A percentile compares a stretch with the other conserved stretches of the same genome.
Conservation (phyloP, 2,113 vertebrate species). For the Sphaerodactylus townsendi region DNA sequence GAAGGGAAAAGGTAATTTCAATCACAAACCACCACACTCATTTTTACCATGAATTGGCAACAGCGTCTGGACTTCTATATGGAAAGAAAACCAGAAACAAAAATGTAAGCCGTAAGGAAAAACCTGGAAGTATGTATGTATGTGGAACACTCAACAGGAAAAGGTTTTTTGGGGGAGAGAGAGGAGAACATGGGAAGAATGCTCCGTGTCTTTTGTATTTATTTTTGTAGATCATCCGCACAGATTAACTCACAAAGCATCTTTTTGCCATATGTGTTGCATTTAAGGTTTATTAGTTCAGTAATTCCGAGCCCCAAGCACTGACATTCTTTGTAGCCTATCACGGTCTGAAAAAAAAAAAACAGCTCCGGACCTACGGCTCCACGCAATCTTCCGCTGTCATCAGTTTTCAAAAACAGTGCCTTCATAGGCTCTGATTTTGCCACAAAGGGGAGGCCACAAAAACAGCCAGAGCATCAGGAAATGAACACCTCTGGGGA, state of each 20-base stretch:
- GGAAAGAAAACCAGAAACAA: slow-evolving; percentile 40
- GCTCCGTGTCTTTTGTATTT: slow-evolving; percentile 21
- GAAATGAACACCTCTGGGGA: no score
- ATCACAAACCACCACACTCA: not conserved
- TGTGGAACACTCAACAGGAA: not conserved
- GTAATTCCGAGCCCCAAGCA: slow-evolving; percentile 35
- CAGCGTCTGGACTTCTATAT: slow-evolving; percentile 26
- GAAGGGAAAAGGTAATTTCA: not conserved
- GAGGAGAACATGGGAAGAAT: slow-evolving; percentile 23
- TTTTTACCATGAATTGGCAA: slow-evolving; percentile 20
- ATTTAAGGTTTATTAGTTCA: slow-evolving; percentile 46
- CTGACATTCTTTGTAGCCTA: slow-evolving; percentile 33
- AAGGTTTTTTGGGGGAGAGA: not conserved
- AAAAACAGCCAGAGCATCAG: not conserved
- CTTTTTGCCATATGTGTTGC: slow-evolving; percentile 46
- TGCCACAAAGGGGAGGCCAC: slow-evolving; percentile 9
- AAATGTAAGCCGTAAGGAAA: slow-evolving; percentile 23
- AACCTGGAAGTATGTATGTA: slow-evolving; percentile 30
- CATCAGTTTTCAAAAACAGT: slow-evolving; percentile 30
- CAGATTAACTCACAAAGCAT: slow-evolving; percentile 48
- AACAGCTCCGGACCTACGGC: slow-evolving; percentile 14
- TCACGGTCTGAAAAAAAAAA: slow-evolving; percentile 43
- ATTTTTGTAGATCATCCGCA: slow-evolving; percentile 20
- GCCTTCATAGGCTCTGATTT: slow-evolving; percentile 13
- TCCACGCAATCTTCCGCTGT: slow-evolving; percentile 41